phyloP scores from a whole-genome alignment of 2,888 invertebrate species.

The Erebia aethiops region DNA sequence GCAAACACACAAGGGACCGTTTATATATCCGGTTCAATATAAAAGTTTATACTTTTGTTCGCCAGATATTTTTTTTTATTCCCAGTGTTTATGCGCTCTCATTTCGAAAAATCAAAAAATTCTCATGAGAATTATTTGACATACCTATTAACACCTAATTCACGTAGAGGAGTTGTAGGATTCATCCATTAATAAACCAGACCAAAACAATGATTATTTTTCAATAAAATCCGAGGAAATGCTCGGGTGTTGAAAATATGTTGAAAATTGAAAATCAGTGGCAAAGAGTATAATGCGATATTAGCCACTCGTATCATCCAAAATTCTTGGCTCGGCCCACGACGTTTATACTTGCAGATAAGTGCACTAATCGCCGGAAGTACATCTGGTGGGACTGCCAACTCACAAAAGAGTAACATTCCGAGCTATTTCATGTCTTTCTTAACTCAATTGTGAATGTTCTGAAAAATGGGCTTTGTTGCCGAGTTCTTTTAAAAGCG shows the following conservation, averaged over 20 bases:
- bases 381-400: constrained; percentile 58
- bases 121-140: no score
- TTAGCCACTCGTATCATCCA: constrained; percentile 22
- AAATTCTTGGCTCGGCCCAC: constrained; percentile 23
- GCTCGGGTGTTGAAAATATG: not conserved
- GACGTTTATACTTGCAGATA: constrained; percentile 37
- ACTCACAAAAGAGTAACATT: constrained; percentile 59
- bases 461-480: constrained; percentile 35
- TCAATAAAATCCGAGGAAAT: no score
- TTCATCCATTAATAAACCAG: no score
- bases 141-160: no score
- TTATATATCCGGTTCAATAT: no score
- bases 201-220: no score
- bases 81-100: no score
- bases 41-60: not conserved
- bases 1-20: no score
- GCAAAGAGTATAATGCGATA: constrained; percentile 6
- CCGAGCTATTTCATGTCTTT: constrained; percentile 60
- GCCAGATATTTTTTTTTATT: not conserved
- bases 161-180: no score
- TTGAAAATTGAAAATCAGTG: constrained; percentile 2
- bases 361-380: constrained; percentile 48
- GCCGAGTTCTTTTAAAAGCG: constrained; percentile 22
- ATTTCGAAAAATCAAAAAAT: no score
- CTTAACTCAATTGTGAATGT: constrained; percentile 46